Evolutionary conservation across 1,140 invertebrate species (phyloP).

Genomic region (Diorhabda carinulata): DNA sequence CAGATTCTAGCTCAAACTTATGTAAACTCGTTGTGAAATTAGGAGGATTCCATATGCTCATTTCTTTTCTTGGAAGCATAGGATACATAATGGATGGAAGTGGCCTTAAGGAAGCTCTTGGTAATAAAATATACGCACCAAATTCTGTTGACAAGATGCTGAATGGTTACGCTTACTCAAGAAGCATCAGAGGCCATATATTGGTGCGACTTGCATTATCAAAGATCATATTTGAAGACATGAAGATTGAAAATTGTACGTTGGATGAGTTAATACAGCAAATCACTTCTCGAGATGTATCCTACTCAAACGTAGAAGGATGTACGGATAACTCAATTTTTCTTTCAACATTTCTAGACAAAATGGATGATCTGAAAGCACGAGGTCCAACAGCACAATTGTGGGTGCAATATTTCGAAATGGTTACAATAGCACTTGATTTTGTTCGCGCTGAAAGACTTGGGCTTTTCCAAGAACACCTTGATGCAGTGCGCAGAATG

Average conservation of each 20-base stretch:
- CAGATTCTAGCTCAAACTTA: conserved; percentile 14
- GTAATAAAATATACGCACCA: not conserved
- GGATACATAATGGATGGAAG: too few relatives aligned
- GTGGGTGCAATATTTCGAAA: too few relatives aligned
- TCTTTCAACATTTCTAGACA: too few relatives aligned
- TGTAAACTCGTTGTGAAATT: conserved; percentile 5
- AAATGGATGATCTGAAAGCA: too few relatives aligned
- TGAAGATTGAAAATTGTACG: conserved; percentile 21
- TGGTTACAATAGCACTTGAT: too few relatives aligned
- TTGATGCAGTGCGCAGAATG: conserved; percentile 46
- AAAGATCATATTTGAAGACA: conserved; percentile 12
- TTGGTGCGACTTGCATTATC: not conserved
- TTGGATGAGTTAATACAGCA: too few relatives aligned
- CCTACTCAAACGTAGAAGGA: not conserved
- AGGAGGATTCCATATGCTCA: too few relatives aligned
- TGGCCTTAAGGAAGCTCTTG: not conserved
- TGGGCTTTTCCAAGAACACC: conserved; percentile 30
- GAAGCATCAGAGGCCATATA: conserved; percentile 17
- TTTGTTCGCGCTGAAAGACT: too few relatives aligned
- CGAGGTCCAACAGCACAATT: too few relatives aligned
- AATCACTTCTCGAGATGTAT: too few relatives aligned
- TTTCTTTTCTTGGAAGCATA: too few relatives aligned
- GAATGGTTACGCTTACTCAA: not conserved
- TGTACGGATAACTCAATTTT: too few relatives aligned
- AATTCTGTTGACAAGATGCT: conserved; percentile 7